Conservation (phyloP, 2,888 invertebrate genomes). For the Anorthoa munda region DNA sequence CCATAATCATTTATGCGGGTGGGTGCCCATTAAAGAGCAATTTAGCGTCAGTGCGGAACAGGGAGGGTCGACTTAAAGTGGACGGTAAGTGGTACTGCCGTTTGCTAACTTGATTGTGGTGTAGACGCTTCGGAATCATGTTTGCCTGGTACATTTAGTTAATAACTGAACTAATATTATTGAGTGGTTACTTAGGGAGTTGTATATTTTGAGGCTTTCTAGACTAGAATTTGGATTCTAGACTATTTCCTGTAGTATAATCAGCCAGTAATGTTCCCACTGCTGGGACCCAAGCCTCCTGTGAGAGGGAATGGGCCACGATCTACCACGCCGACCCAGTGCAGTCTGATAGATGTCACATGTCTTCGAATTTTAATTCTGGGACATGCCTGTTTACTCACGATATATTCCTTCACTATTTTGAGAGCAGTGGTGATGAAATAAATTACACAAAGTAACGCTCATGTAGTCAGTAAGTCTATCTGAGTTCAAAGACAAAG, state of each 20-base stretch:
- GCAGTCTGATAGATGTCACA: no score
- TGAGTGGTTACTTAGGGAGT: constrained; percentile 1
- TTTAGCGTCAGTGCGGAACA: constrained; percentile 54
- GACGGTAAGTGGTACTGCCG: constrained; percentile 70
- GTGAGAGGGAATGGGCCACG: no score
- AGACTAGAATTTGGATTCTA: not conserved
- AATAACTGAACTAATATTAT: constrained; percentile 44
- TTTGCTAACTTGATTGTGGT: constrained; percentile 72
- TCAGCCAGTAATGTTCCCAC: no score
- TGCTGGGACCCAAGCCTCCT: no score
- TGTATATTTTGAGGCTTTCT: not conserved
- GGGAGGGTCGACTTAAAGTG: constrained; percentile 69
- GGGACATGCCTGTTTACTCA: no score
- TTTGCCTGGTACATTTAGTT: constrained; percentile 61
- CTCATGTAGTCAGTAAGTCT: no score
- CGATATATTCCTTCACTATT: no score
- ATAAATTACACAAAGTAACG: no score
- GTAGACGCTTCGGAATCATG: constrained; percentile 58
- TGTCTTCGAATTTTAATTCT: no score
- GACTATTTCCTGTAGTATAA: not conserved
- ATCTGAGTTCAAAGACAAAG: no score
- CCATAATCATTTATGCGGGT: constrained; percentile 58
- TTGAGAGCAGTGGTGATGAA: no score
- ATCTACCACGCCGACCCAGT: no score
- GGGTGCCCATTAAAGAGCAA: constrained; percentile 63